Conservation (phyloP, 2,797 vertebrate species). For the Graptemys geographica region DNA sequence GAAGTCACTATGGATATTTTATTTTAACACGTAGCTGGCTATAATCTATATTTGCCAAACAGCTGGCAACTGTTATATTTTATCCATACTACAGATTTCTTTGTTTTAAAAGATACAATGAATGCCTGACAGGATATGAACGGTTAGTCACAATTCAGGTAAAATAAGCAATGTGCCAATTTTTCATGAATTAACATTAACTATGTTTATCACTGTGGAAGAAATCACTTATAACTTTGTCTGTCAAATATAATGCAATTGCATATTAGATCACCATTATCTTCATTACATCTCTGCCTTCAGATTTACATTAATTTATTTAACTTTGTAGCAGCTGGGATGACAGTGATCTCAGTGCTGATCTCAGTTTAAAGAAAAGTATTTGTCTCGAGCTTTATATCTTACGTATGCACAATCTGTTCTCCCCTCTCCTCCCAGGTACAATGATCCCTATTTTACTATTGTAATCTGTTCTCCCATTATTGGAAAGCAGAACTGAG, state of each 20-base stretch:
- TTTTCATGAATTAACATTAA: constrained; percentile 63
- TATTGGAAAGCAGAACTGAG: not conserved
- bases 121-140: not conserved
- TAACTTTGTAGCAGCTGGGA: constrained; percentile 57
- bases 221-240: constrained; percentile 64
- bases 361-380: constrained; percentile 40
- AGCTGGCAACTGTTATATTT: constrained; percentile 47
- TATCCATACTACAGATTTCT: constrained; percentile 7
- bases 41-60: constrained; percentile 53
- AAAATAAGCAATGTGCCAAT: not conserved
- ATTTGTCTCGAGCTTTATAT: constrained; percentile 24
- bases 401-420: constrained; percentile 12
- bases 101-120: constrained; percentile 1
- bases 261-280: constrained; percentile 63
- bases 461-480: not conserved
- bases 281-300: constrained; percentile 68
- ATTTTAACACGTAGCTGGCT: constrained; percentile 59
- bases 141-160: not conserved
- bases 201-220: constrained; percentile 47
- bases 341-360: constrained; percentile 33
- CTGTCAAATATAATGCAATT: constrained; percentile 64
- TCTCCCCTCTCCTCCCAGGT: too few species aligned
- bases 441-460: too few species aligned
- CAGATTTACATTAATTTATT: constrained; percentile 70
- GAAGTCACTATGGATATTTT: constrained; percentile 59